phyloP scores from a whole-genome alignment of 2,797 vertebrate species.

The Tachyglossus aculeatus region DNA sequence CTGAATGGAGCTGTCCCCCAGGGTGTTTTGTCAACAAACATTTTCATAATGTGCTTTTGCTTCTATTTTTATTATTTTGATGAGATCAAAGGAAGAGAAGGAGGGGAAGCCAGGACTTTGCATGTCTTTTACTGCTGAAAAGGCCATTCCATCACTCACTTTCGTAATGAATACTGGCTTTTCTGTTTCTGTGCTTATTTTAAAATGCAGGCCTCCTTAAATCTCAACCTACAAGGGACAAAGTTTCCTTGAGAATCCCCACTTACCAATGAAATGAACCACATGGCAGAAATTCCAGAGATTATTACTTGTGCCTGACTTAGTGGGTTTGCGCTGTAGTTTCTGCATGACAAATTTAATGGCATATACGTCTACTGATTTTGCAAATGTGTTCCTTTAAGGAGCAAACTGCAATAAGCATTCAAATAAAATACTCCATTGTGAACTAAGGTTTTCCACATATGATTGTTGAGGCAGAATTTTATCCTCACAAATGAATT shows the following conservation, averaged over 20 bases:
- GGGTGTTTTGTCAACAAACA: conserved; percentile 42
- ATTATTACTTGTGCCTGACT: no score
- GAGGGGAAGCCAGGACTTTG: conserved; percentile 27
- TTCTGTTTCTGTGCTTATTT: conserved; percentile 11
- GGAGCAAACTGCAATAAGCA: not conserved
- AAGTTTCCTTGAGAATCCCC: conserved; percentile 52
- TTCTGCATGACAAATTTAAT: conserved; percentile 32
- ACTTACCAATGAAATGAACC: conserved; percentile 57
- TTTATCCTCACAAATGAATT: not conserved
- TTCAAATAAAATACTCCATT: not conserved
- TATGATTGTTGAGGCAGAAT: not conserved
- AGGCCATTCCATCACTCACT: conserved; percentile 30
- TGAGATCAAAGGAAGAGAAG: conserved; percentile 48
- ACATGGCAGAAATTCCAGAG: conserved; percentile 68
- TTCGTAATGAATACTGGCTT: conserved; percentile 21
- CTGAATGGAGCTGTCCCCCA: conserved; percentile 28
- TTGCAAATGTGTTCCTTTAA: conserved; percentile 7
- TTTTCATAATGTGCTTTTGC: conserved; percentile 30
- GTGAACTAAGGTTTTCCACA: not conserved
- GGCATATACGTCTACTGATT: no score
- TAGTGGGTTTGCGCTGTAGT: no score
- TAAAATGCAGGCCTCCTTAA: not conserved
- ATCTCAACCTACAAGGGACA: no score
- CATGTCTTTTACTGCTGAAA: not conserved
- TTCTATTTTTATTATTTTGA: conserved; percentile 40